phyloP scores from a whole-genome alignment of 2,797 vertebrate genomes.

The Antennarius maculatus region DNA sequence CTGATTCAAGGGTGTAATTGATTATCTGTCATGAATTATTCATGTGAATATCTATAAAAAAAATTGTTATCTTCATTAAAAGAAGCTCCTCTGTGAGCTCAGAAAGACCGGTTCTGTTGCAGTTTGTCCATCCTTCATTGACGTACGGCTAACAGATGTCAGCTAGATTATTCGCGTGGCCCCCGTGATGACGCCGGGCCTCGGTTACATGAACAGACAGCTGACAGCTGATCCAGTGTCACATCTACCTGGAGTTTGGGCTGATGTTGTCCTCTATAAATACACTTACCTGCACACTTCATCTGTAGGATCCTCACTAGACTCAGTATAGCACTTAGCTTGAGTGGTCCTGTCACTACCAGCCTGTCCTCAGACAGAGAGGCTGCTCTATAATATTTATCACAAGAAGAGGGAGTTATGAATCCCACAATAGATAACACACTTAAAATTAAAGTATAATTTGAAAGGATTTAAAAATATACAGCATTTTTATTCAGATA shows the following conservation, averaged over 20 bases:
- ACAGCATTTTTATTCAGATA: background rate
- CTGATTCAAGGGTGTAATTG: slow-evolving; percentile 10
- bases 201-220: slow-evolving; percentile 7
- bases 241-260: slow-evolving; percentile 36
- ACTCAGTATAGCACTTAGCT: slow-evolving; percentile 57
- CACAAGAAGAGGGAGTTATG: slow-evolving; percentile 13
- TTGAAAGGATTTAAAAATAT: background rate
- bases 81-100: background rate
- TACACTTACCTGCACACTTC: slow-evolving; percentile 50
- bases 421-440: slow-evolving; percentile 19
- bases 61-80: background rate
- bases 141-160: slow-evolving; percentile 45
- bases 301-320: slow-evolving; percentile 45
- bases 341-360: slow-evolving; percentile 63
- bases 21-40: background rate
- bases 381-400: slow-evolving; percentile 62
- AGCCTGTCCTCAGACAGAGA: slow-evolving; percentile 38
- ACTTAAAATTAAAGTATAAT: slow-evolving; percentile 5
- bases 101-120: slow-evolving; percentile 8
- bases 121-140: background rate
- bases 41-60: background rate
- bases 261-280: slow-evolving; percentile 53
- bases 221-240: slow-evolving; percentile 6
- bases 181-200: slow-evolving; percentile 18
- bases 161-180: slow-evolving; percentile 61